A percentile compares a stretch with the other conserved stretches of the same genome.
Evolutionary conservation across 2,113 vertebrate genomes (phyloP).

Genomic region (Alectura lathami): DNA sequence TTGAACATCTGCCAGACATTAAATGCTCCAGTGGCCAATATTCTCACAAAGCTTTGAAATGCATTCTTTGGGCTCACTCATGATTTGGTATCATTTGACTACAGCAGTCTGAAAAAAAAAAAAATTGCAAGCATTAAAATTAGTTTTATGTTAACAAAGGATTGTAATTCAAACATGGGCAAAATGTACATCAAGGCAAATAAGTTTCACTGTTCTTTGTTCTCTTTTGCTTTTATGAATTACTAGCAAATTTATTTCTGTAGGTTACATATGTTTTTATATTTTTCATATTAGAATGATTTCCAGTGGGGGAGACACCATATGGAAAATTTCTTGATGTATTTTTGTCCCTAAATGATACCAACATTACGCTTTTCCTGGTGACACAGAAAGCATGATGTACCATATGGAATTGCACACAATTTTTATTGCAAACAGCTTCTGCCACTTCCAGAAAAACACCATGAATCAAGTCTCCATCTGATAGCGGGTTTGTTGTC

Average conservation of each 20-base stretch:
- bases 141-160: conserved; percentile 44
- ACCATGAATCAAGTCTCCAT: not conserved
- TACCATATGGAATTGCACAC: not conserved
- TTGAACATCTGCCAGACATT: conserved; percentile 61
- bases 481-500: not conserved
- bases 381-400: not conserved
- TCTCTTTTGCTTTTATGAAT: conserved; percentile 21
- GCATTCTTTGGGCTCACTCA: conserved; percentile 47
- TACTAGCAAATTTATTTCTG: conserved; percentile 16
- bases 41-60: conserved; percentile 61
- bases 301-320: not conserved
- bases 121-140: conserved; percentile 60
- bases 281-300: not conserved
- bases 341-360: not conserved
- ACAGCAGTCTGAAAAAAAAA: conserved; percentile 35
- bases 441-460: not conserved
- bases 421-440: not conserved
- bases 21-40: conserved; percentile 37
- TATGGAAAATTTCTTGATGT: not conserved
- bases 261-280: not conserved
- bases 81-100: conserved; percentile 57
- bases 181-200: conserved; percentile 23
- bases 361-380: not conserved
- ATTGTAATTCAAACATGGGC: conserved; percentile 24
- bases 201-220: not conserved